Conservation (phyloP, 1,140 invertebrate species). For the Zaprionus kolodkinae region DNA sequence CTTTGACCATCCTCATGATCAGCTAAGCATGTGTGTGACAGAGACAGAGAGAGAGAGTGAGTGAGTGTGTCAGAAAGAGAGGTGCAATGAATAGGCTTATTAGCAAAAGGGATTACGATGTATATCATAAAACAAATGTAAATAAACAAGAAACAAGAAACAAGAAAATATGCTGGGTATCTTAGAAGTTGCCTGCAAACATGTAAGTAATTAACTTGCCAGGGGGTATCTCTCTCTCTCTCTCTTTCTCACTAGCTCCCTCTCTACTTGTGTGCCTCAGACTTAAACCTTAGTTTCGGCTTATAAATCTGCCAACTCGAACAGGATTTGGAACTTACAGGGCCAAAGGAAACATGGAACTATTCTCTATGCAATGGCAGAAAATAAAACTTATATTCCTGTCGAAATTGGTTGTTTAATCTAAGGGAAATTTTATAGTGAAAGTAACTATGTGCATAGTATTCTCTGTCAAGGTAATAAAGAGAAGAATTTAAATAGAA, state of each 20-base stretch:
- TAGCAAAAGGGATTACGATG: constrained; percentile 23
- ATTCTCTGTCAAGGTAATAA: not conserved
- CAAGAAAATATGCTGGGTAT: not conserved
- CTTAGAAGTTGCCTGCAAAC: not conserved
- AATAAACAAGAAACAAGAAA: constrained; percentile 1
- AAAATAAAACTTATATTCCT: not conserved
- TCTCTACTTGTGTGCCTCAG: not conserved
- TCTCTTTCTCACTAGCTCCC: too few relatives aligned
- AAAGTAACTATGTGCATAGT: not conserved
- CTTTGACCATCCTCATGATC: constrained; percentile 80
- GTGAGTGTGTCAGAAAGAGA: constrained; percentile 23
- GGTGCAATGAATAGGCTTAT: constrained; percentile 24
- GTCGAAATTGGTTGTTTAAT: too few relatives aligned
- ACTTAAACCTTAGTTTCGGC: not conserved
- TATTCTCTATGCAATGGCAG: not conserved
- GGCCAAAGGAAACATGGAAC: accelerated
- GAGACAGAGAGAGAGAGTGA: constrained; percentile 7
- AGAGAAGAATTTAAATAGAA: not conserved
- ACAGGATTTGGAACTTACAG: too few relatives aligned
- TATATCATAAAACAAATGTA: constrained; percentile 1
- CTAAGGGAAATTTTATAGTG: too few relatives aligned
- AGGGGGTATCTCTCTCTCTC: not conserved
- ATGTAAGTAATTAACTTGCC: constrained; percentile 5
- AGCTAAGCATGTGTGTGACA: constrained; percentile 59
- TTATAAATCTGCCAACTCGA: not conserved